Evolutionary conservation across 2,888 invertebrate species (phyloP).

Genomic region (Leucania comma): DNA sequence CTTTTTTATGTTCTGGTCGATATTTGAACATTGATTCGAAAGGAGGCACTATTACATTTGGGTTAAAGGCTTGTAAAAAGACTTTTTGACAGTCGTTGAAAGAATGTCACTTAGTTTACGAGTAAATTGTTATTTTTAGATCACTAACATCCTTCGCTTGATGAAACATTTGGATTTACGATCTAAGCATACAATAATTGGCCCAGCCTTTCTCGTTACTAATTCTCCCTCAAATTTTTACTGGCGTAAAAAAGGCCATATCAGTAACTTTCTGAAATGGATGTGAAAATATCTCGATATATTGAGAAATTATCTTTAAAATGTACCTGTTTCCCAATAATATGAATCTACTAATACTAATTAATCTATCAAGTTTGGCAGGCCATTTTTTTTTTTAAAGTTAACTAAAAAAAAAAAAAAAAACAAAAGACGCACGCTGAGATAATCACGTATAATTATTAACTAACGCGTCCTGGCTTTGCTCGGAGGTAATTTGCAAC

Average conservation of each 20-base stretch:
- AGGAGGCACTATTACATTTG: neutral
- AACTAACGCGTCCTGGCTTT: conserved; percentile 48
- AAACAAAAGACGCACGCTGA: conserved; percentile 30
- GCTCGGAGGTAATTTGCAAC: conserved; percentile 45
- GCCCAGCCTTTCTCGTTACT: no score
- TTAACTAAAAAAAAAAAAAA: conserved; percentile 27
- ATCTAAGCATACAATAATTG: no score
- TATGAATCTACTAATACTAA: neutral
- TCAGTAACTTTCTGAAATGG: neutral
- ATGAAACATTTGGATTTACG: no score
- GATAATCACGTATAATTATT: conserved; percentile 59
- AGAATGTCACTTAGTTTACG: no score
- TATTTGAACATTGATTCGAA: neutral
- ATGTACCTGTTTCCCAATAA: neutral
- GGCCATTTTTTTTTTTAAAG: no score
- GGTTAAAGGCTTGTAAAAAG: neutral
- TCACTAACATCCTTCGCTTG: no score
- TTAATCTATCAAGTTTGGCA: neutral
- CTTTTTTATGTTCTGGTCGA: neutral
- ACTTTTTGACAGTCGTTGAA: no score
- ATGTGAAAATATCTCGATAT: neutral
- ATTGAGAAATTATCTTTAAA: neutral
- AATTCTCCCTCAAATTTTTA: neutral
- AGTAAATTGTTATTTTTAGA: no score
- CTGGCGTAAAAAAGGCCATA: neutral